A percentile compares a stretch with the other conserved stretches of the same genome.
phyloP scores from a whole-genome alignment of 2,113 vertebrate species.

The Camelus bactrianus region DNA sequence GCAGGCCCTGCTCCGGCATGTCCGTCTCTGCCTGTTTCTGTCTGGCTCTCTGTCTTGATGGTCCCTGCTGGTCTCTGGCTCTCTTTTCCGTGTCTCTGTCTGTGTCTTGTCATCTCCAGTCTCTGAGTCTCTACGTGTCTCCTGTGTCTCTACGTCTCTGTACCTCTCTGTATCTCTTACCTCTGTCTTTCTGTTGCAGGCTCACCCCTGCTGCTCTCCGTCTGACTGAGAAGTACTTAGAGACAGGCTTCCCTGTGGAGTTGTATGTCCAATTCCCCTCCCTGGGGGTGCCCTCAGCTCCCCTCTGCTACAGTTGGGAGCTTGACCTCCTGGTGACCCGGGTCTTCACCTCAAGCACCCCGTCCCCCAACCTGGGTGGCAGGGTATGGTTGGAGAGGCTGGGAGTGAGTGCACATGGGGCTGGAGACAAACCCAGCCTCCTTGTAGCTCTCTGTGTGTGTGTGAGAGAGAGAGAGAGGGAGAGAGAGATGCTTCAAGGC shows the following conservation, averaged over 20 bases:
- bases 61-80: neutral
- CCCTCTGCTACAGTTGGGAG: neutral
- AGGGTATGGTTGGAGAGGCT: neutral
- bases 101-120: neutral
- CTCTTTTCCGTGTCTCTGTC: neutral
- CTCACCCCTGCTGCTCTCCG: neutral
- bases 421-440: neutral
- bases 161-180: too few species aligned
- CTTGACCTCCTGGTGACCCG: conserved; percentile 60
- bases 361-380: neutral
- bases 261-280: neutral
- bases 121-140: neutral
- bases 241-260: neutral
- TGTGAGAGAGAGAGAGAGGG: too few species aligned
- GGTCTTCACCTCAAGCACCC: neutral
- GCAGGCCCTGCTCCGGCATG: neutral
- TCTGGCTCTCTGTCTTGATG: neutral
- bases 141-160: neutral
- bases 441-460: neutral
- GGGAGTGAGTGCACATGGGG: neutral
- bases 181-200: neutral
- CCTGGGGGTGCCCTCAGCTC: rapidly evolving
- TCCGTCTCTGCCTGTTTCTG: neutral
- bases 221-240: neutral
- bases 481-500: neutral